Conservation (phyloP, 2,888 invertebrate species). For the Scaptomyza caliginosa region DNA sequence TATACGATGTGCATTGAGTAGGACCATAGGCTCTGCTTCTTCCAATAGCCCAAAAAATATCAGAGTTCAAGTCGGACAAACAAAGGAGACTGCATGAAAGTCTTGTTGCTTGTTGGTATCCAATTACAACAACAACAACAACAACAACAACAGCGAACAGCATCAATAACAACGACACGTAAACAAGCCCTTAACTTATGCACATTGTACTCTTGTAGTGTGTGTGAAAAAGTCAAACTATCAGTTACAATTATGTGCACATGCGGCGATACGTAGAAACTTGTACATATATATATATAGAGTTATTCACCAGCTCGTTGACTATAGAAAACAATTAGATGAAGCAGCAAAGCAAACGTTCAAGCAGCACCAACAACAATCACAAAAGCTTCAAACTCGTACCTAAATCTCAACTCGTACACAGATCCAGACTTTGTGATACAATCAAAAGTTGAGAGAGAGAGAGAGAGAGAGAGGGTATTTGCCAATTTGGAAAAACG, state of each 20-base stretch:
- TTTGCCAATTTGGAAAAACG: conserved; percentile 56
- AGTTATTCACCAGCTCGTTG: conserved; percentile 34
- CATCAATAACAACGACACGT: conserved; percentile 32
- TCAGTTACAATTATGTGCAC: conserved; percentile 59
- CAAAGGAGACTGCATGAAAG: conserved; percentile 13
- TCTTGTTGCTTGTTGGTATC: conserved; percentile 52
- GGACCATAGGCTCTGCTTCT: conserved; percentile 1
- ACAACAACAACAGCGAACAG: conserved; percentile 20
- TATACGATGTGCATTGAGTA: conserved; percentile 30
- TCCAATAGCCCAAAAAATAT: conserved; percentile 58
- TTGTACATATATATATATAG: conserved; percentile 9
- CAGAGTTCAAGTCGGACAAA: conserved; percentile 59
- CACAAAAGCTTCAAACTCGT: conserved; percentile 44
- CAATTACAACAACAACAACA: conserved; percentile 55
- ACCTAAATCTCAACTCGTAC: conserved; percentile 44
- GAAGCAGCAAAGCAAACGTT: conserved; percentile 39
- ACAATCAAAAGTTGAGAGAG: not conserved
- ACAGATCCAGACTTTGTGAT: conserved; percentile 2
- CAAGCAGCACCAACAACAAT: conserved; percentile 31
- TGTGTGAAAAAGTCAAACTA: conserved; percentile 47
- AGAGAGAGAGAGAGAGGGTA: conserved; percentile 12
- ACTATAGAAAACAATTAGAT: conserved; percentile 56
- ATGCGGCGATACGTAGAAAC: conserved; percentile 17
- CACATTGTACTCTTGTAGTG: conserved; percentile 51
- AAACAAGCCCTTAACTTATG: conserved; percentile 63